phyloP scores from a whole-genome alignment of 2,113 vertebrate genomes.

The Petroica traversi region DNA sequence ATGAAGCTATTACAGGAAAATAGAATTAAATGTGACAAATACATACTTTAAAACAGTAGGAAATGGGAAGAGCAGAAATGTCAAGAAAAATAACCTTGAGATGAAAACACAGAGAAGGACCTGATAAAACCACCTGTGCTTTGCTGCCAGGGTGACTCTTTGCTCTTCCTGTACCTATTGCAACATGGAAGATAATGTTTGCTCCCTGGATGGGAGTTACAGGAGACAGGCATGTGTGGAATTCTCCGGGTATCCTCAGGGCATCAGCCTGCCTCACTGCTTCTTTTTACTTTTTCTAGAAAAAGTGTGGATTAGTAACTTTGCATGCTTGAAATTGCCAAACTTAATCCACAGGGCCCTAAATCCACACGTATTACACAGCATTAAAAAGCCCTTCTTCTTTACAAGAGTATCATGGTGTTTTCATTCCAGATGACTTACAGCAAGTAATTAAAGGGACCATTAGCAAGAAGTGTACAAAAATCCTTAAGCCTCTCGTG shows the following conservation, averaged over 20 bases:
- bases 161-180: neutral
- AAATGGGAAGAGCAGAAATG: neutral
- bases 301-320: slow-evolving; percentile 29
- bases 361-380: neutral
- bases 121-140: neutral
- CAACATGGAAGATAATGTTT: neutral
- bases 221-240: neutral
- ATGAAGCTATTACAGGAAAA: slow-evolving; percentile 10
- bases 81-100: neutral
- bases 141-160: neutral
- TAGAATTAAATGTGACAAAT: slow-evolving; percentile 22
- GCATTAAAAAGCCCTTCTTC: slow-evolving; percentile 12
- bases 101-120: neutral
- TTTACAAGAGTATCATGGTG: neutral
- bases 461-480: slow-evolving; percentile 16
- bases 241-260: neutral
- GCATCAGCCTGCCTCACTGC: neutral
- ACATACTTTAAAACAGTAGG: neutral
- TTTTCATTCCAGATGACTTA: slow-evolving; percentile 45
- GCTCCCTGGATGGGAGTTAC: neutral
- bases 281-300: neutral
- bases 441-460: slow-evolving; percentile 37
- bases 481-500: slow-evolving; percentile 3
- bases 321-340: slow-evolving; percentile 2
- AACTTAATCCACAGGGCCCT: slow-evolving; percentile 8